phyloP scores from a whole-genome alignment of 2,113 vertebrate genomes.

The Ascaphus truei region DNA sequence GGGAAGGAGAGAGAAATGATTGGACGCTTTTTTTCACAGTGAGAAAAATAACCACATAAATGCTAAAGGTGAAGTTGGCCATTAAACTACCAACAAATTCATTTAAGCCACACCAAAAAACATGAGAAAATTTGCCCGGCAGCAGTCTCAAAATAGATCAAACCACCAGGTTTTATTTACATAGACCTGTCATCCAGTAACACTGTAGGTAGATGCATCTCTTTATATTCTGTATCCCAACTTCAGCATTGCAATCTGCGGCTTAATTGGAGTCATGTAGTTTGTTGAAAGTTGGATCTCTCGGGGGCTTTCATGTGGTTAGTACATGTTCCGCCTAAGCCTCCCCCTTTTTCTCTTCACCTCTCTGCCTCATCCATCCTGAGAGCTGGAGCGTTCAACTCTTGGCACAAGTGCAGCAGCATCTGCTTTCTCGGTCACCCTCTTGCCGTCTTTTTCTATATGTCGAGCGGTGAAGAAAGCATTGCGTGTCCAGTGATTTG shows the following conservation, averaged over 20 bases:
- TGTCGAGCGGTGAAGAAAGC: not conserved
- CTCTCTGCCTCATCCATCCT: fast-evolving
- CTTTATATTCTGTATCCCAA: too few species aligned
- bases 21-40: too few species aligned
- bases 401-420: not conserved
- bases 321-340: not conserved
- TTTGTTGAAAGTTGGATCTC: not conserved
- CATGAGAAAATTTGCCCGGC: too few species aligned
- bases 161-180: too few species aligned
- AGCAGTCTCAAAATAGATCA: too few species aligned
- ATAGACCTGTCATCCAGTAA: too few species aligned
- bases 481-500: fast-evolving
- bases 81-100: too few species aligned
- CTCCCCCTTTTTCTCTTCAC: not conserved
- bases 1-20: too few species aligned
- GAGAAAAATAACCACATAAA: too few species aligned
- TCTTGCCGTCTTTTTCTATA: not conserved
- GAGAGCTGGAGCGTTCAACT: fast-evolving
- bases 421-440: not conserved
- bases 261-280: not conserved
- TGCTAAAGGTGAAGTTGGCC: too few species aligned
- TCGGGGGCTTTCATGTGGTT: not conserved
- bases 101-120: too few species aligned
- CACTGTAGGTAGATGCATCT: too few species aligned
- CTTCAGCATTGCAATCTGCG: constrained; percentile 30